These are phyloP conservation scores for Cephus sareptanus DNA, from an alignment of 2,888 invertebrate genomes.

Conservation along the genomic window DNA sequence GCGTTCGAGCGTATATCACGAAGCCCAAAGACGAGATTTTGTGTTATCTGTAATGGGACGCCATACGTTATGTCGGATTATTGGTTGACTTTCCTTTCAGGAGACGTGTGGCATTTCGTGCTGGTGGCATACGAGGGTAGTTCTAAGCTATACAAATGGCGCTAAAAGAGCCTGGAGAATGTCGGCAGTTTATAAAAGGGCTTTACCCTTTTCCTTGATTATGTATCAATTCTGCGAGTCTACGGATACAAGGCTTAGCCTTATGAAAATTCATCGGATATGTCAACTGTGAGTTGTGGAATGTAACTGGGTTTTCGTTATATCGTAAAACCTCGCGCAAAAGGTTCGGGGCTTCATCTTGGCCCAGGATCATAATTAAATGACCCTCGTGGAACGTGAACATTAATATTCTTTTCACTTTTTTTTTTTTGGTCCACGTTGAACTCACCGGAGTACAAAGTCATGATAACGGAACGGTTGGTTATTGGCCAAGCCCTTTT, in stretches of 20 bases:
- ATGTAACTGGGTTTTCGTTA: not conserved
- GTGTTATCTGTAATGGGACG: constrained; percentile 5
- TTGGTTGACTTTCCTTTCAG: constrained; percentile 8
- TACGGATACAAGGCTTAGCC: not conserved
- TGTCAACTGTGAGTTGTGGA: not conserved
- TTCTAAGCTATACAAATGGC: not conserved
- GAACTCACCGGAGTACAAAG: not conserved
- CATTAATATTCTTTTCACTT: not conserved
- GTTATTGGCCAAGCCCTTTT: not conserved
- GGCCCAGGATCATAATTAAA: not conserved
- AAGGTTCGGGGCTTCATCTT: not conserved
- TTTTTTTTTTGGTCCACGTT: not conserved
- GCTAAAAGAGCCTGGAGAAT: not conserved
- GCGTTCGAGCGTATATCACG: not conserved
- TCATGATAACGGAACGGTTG: not conserved
- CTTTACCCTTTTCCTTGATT: not conserved
- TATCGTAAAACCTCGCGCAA: not conserved
- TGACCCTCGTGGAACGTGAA: not conserved
- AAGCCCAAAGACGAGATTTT: constrained; percentile 5
- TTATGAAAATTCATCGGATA: not conserved
- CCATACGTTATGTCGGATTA: constrained; percentile 7
- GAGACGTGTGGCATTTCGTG: not conserved
- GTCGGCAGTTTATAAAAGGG: not conserved
- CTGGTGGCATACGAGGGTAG: not conserved
- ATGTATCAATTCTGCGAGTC: not conserved